Base-by-base conservation (phyloP, 1,140 invertebrate genomes). In the Drosophila azteca region DNA sequence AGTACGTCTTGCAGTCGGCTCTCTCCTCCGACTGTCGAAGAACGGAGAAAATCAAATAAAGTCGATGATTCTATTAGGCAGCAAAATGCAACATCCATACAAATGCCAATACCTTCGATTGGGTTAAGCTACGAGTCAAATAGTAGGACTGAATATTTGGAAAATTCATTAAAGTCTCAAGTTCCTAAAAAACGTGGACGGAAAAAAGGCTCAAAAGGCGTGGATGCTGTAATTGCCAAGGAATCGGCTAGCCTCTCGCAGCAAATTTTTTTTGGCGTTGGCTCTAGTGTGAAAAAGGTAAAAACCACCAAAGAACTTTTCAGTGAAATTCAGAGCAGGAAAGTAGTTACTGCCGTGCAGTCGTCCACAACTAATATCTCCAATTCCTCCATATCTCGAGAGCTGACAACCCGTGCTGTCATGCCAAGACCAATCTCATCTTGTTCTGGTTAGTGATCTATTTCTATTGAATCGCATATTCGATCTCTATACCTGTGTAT, bases 221-320 rank as follows among this genome's bases (percentile, higher is more conserved):
- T 92, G 2, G 91, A 92, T 63, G 48, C 93, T 4, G 15, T 87
- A 26, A 83, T 91, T 48, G 83, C 87, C 1, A 85, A 89, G 43
- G 87, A 91, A 26, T 80, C 87, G 20, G 77, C 87, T 4, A 84
- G 82, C 57, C 58, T 91, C 0, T 87, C 82, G 1, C 79, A 88
- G 1, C 84, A 91, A 79, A 89, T 91, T 8, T 78, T 88, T 15
- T 77, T 88, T 46, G 75, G 67, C 3, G 44, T 39, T 39, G 11
- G 81, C 44, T 93, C 93, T 20, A 93, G 94, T 41, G 94, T 93
- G 77, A 94, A 95, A 66, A 94, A 96, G 93, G 94, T 97, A 1
- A 97, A 97, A 93, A 97, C 96, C 1, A 97, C 96, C 22, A 95
- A 96, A 79, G 95, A 97, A 90, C 90, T 97, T 17, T 93, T 97